Base-by-base conservation (phyloP, 2,888 invertebrate species). In the Villa cingulata region DNA sequence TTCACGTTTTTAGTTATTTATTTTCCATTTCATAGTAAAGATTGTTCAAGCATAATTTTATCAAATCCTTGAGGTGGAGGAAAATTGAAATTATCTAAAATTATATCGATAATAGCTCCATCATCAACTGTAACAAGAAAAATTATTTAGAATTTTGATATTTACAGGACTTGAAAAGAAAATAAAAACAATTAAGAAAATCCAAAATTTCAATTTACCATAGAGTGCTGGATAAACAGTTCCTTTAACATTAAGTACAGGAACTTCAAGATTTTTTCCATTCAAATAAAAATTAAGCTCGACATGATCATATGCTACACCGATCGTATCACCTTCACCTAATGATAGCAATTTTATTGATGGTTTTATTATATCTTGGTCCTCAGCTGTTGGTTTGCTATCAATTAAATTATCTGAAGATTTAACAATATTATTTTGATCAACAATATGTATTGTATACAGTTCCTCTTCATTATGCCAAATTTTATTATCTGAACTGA, bases 31-130 rank as follows among this genome's bases (percentile, higher is more conserved):
- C 86, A 97, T 57, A 97, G 83, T 46, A 97, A 75, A 3, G 95
- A 94, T 68, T 97, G 94, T 68, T 97, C 97, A 52, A 95, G 75
- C 86, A 97, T 89, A 55, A 97, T 95, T 69, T 86, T 86, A 59
- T 95, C 94, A 64, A 86, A 96, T 37, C 95, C 96, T 44, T 79
- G 73, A 0, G 89, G 87, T 36, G 87, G 84, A 1, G 83, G 77
- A 63, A 86, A 83, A 55, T 80, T 77, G 66, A 96, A 95, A 63
- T 86, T 86, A 57, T 89, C 88, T 66, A 97, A 80, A 60, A 91
- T 83, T 54, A 95, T 83, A 70, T 98, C 98, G 71, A 98, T 68
- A 57, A 97, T 95, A 27, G 97, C 96, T 55, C 96, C 96, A 66
- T 96, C 94, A 62, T 96, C 96, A 61, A 97, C 96, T 91, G 73